These are phyloP conservation scores for Microcebus griseorufus DNA, from an alignment of 2,113 vertebrate species.

Conservation along the genomic window DNA sequence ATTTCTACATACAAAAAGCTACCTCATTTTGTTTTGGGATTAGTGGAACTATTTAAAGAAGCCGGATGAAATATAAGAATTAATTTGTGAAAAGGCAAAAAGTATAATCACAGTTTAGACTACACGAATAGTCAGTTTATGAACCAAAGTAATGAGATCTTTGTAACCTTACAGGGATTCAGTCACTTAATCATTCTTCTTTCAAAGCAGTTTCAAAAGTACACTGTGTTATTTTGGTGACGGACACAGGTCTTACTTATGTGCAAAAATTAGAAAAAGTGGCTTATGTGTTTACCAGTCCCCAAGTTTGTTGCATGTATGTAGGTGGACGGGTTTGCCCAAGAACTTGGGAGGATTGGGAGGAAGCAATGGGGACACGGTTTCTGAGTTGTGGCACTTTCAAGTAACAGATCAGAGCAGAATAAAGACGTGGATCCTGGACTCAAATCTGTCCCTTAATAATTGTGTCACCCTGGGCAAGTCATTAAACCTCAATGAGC, in stretches of 20 bases:
- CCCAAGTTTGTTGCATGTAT: background rate
- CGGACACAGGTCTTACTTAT: background rate
- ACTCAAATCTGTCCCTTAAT: background rate
- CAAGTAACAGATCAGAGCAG: background rate
- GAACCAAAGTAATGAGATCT: background rate
- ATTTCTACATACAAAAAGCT: constrained; percentile 18
- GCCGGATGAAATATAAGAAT: background rate
- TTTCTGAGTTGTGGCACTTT: background rate
- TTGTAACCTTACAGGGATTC: background rate
- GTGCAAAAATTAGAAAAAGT: background rate
- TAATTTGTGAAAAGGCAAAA: background rate
- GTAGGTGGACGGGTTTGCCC: background rate
- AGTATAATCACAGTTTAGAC: background rate
- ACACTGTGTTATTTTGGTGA: background rate
- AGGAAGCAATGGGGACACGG: background rate
- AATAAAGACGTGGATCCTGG: background rate
- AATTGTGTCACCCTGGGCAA: background rate
- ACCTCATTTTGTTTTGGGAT: background rate
- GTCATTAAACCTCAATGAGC: background rate
- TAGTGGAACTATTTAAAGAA: background rate
- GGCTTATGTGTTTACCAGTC: background rate
- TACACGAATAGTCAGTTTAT: background rate
- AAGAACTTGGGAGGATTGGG: background rate
- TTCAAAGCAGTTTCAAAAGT: constrained; percentile 53
- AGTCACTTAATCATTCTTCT: background rate